These are phyloP conservation scores for Crotalus helleri DNA, from an alignment of 2,113 vertebrate species.

Conservation along the genomic window DNA sequence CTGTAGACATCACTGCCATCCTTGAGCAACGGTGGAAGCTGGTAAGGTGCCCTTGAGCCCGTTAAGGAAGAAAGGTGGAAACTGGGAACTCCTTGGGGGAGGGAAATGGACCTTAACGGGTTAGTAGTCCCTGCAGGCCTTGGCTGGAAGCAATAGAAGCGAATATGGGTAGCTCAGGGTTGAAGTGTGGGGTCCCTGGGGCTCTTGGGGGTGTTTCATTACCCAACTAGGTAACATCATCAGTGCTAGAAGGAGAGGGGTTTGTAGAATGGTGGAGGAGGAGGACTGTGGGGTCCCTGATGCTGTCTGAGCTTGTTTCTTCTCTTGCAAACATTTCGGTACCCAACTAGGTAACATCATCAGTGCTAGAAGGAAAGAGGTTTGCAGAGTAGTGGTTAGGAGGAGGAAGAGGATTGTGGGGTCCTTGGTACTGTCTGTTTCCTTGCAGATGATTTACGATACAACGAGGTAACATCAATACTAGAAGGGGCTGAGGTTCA, in stretches of 20 bases:
- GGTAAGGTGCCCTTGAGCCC: constrained; percentile 67
- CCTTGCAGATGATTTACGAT: too few relatives aligned
- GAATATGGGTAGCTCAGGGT: not conserved
- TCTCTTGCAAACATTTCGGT: not conserved
- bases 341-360: not conserved
- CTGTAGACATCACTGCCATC: constrained; percentile 86
- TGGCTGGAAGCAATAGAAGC: not conserved
- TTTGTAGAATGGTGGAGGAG: not conserved
- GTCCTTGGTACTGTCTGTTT: too few relatives aligned
- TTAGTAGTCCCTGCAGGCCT: not conserved
- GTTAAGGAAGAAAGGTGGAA: constrained; percentile 89
- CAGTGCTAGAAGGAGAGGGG: not conserved
- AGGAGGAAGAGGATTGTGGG: not conserved
- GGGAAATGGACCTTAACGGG: not conserved
- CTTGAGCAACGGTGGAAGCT: constrained; percentile 90
- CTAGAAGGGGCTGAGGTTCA: too few relatives aligned
- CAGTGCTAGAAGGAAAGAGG: too few relatives aligned
- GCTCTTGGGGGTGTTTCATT: not conserved
- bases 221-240: not conserved
- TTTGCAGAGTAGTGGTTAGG: too few relatives aligned
- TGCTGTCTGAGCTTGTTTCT: not conserved
- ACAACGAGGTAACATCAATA: too few relatives aligned
- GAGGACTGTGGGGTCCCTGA: not conserved
- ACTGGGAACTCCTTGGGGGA: constrained; percentile 71
- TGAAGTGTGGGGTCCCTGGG: not conserved